A percentile compares a stretch with the other conserved stretches of the same genome.
These are phyloP conservation scores for Alsophila aescularia DNA, from an alignment of 2,888 invertebrate genomes.

Conservation along the genomic window DNA sequence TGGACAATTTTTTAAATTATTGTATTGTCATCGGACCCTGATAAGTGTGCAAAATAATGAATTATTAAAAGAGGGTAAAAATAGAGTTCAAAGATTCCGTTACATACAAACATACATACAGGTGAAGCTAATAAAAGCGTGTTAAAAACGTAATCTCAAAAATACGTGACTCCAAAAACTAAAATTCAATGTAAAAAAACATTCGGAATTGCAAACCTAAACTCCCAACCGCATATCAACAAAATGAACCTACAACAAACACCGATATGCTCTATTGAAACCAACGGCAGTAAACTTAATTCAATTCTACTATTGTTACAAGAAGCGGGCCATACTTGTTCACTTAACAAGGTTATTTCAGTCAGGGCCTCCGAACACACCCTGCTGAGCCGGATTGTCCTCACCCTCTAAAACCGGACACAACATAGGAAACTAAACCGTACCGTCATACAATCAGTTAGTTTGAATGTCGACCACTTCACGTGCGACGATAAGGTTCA, in stretches of 20 bases:
- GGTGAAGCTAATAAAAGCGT: neutral
- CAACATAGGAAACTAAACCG: slow-evolving; percentile 6
- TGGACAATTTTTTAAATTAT: too few relatives aligned
- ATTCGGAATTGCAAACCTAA: slow-evolving; percentile 1
- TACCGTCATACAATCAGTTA: slow-evolving; percentile 7
- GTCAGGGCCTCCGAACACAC: slow-evolving; percentile 28
- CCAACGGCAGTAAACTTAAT: slow-evolving; percentile 28
- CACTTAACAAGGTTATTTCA: slow-evolving; percentile 37
- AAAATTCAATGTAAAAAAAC: neutral
- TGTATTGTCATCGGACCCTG: too few relatives aligned
- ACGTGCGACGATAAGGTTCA: slow-evolving; percentile 46
- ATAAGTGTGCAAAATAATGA: too few relatives aligned
- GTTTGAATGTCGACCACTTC: slow-evolving; percentile 39
- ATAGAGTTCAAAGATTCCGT: too few relatives aligned
- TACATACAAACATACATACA: too few relatives aligned
- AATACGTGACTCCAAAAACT: too few relatives aligned
- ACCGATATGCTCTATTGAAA: slow-evolving; percentile 22
- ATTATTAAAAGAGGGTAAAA: neutral
- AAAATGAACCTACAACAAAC: slow-evolving; percentile 15
- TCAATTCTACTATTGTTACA: slow-evolving; percentile 24
- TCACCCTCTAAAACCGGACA: slow-evolving; percentile 25
- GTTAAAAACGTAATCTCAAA: neutral
- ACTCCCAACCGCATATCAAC: slow-evolving; percentile 1
- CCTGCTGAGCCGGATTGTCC: slow-evolving; percentile 31
- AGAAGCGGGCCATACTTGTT: slow-evolving; percentile 30